Conservation (phyloP, 1,140 invertebrate species). For the Spodoptera frugiperda region DNA sequence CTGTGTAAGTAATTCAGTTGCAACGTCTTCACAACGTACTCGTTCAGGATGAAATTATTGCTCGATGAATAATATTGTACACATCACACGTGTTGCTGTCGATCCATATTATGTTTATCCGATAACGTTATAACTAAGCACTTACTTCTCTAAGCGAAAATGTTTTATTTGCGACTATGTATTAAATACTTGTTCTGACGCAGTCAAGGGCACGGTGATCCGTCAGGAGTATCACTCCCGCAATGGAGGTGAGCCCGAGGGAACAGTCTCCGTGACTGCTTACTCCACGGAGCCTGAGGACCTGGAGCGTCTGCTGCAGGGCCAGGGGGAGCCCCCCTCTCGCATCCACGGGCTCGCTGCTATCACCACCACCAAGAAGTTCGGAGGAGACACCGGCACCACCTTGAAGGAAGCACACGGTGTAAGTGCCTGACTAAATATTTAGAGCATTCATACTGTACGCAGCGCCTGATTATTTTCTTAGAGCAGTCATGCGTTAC, state of each 20-base stretch:
- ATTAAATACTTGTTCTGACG: too few relatives aligned
- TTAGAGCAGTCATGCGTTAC: too few relatives aligned
- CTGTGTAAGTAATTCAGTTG: too few relatives aligned
- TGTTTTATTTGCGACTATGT: too few relatives aligned
- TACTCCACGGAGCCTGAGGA: constrained; percentile 89
- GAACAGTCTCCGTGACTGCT: constrained; percentile 88
- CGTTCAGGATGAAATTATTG: too few relatives aligned
- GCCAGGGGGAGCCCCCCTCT: constrained; percentile 70
- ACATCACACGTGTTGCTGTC: too few relatives aligned
- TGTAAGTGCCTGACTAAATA: constrained; percentile 57
- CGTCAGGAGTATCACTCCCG: constrained; percentile 89
- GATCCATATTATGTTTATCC: too few relatives aligned
- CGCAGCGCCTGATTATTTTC: too few relatives aligned
- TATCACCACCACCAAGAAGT: constrained; percentile 81
- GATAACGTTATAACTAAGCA: too few relatives aligned
- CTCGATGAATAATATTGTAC: too few relatives aligned
- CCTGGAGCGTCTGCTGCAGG: constrained; percentile 78
- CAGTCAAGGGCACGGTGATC: constrained; percentile 89
- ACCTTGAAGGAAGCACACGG: constrained; percentile 69
- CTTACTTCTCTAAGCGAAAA: too few relatives aligned
- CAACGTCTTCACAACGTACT: too few relatives aligned
- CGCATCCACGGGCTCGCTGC: constrained; percentile 75
- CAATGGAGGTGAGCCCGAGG: constrained; percentile 89
- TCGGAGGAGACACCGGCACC: constrained; percentile 80
- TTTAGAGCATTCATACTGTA: constrained; percentile 24